Base-by-base conservation (phyloP, 2,113 vertebrate genomes). In the Siphamia tubifer region DNA sequence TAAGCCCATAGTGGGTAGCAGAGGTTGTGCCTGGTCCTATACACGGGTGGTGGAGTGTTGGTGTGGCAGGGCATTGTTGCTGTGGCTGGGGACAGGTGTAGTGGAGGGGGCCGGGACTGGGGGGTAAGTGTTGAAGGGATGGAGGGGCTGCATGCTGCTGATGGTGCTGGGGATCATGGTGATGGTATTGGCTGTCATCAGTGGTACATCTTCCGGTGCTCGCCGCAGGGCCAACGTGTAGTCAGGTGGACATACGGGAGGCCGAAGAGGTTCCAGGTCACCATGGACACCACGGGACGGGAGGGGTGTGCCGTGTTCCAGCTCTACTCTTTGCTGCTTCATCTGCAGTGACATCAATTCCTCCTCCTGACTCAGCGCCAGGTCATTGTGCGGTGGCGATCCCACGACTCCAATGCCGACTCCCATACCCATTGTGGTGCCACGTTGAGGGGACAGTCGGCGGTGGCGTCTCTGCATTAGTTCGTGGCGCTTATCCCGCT, bases 111-210 rank as follows among this genome's bases (percentile, higher is more conserved):
- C 94, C 70, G 96, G 96, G 87, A 95, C 94, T 0, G 90, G 92
- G 0, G 96, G 98, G 79, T 97, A 99, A 16, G 97, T 98, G 84
- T 98, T 98, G 92, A 99, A 98, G 87, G 96, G 96, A 88, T 98
- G 97, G 86, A 98, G 91, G 81, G 97, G 94, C 19, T 97, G 96
- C 92, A 99, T 98, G 93, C 96, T 95, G 87, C 95, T 95, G 92
- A 99, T 98, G 90, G 96, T 98, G 90, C 96, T 99, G 83, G 97
- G 96, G 78, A 98, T 98, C 96, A 99, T 98, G 79, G 97, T 97
- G 82, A 98, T 96, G 87, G 96, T 95, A 74, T 97, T 98, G 78
- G 96, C 93, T 61, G 96, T 96, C 96, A 99, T 99, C 93, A 99
- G 91, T 20, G 98, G 96, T 85, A 99, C 94, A 54, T 99, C 98